These are phyloP conservation scores for Muraenolepis orangiensis DNA, from an alignment of 2,797 vertebrate species.

Conservation along the genomic window DNA sequence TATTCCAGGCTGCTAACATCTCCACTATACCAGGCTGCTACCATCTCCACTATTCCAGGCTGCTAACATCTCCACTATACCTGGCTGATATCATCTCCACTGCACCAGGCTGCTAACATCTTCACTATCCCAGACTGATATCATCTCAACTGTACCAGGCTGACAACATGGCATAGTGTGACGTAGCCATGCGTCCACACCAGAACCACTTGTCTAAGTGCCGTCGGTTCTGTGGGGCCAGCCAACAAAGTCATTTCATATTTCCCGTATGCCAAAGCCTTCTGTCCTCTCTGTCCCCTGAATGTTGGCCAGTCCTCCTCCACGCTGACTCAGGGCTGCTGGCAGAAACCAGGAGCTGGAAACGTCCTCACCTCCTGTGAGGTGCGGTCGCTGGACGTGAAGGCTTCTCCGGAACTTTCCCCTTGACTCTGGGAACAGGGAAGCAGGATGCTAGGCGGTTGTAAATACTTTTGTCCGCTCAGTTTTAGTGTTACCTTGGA, in stretches of 20 bases:
- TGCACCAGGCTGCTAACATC: no score
- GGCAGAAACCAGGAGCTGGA: constrained; percentile 17
- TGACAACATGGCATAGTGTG: no score
- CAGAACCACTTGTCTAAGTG: constrained; percentile 31
- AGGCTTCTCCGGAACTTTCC: constrained; percentile 11
- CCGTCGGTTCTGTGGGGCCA: constrained; percentile 33
- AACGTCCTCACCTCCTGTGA: constrained; percentile 26
- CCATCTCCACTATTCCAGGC: no score
- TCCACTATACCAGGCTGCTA: no score
- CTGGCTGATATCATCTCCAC: no score
- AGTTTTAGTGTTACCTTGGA: neutral
- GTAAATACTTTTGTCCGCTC: neutral
- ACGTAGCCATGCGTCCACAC: constrained; percentile 12
- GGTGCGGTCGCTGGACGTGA: constrained; percentile 7
- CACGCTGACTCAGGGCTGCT: constrained; percentile 27
- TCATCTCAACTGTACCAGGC: no score
- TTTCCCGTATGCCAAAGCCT: constrained; percentile 38
- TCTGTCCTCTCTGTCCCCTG: constrained; percentile 21
- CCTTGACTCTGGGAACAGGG: constrained; percentile 3
- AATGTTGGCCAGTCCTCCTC: constrained; percentile 41
- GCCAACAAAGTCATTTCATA: constrained; percentile 61
- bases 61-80: no score
- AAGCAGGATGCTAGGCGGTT: neutral
- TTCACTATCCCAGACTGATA: no score
- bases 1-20: no score